phyloP scores from a whole-genome alignment of 2,113 vertebrate species.

The Delphinus delphis region DNA sequence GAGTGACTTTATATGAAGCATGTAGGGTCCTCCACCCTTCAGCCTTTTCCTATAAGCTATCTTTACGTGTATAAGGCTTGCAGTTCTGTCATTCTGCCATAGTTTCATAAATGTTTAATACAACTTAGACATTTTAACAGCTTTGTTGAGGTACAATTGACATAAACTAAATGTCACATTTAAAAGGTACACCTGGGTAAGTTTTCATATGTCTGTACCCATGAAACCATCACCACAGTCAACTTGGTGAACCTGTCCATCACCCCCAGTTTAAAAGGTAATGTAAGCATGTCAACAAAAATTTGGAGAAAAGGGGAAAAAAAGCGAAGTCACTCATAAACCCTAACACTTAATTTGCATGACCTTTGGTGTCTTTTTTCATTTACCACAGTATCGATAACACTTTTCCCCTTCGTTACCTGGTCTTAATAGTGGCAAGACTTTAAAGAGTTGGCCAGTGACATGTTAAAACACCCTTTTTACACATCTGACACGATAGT shows the following conservation, averaged over 20 bases:
- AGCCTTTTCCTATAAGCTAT: neutral
- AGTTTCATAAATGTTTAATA: neutral
- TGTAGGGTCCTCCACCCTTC: too few species aligned
- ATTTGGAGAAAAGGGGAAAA: neutral
- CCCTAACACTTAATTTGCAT: neutral
- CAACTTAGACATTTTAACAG: neutral
- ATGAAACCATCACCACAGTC: neutral
- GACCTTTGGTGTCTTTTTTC: neutral
- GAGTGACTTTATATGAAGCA: neutral
- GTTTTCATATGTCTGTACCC: neutral
- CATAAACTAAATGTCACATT: neutral
- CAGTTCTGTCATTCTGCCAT: neutral
- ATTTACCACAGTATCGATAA: neutral
- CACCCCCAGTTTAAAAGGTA: neutral
- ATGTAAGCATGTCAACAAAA: neutral
- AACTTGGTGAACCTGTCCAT: neutral
- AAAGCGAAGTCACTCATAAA: neutral
- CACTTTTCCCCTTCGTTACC: neutral
- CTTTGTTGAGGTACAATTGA: neutral
- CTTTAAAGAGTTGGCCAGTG: neutral
- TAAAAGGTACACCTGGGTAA: neutral
- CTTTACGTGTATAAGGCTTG: neutral
- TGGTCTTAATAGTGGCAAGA: neutral
- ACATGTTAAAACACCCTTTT: neutral
- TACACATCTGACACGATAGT: neutral